Evolutionary conservation across 2,888 invertebrate genomes (phyloP).

Genomic region (Drosophila anomalata): DNA sequence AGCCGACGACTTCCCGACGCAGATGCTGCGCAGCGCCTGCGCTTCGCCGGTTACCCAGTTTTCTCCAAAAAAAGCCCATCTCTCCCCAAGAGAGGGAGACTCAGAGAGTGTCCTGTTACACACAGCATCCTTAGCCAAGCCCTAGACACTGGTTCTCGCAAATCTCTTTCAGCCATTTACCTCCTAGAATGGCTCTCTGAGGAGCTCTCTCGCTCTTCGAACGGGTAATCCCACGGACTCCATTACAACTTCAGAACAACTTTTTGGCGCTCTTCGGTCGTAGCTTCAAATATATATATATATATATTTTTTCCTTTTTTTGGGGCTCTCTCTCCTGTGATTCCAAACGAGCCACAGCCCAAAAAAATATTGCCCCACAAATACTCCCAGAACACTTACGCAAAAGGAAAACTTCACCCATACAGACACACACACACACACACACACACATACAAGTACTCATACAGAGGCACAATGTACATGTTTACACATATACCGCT

Average conservation of each 20-base stretch:
- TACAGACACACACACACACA: slow-evolving; percentile 8
- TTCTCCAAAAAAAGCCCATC: slow-evolving; percentile 21
- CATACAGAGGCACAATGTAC: neutral
- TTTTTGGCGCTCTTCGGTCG: slow-evolving; percentile 24
- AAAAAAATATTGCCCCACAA: slow-evolving; percentile 56
- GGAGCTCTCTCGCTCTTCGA: slow-evolving; percentile 34
- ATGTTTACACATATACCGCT: slow-evolving; percentile 15
- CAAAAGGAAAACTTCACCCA: slow-evolving; percentile 39
- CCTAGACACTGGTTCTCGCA: slow-evolving; percentile 43
- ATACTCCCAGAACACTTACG: slow-evolving; percentile 41
- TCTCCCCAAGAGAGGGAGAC: slow-evolving; percentile 13
- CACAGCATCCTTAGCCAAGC: slow-evolving; percentile 63
- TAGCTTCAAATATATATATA: slow-evolving; percentile 8
- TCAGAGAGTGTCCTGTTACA: slow-evolving; percentile 11
- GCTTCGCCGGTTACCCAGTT: slow-evolving; percentile 64
- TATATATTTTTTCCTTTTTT: slow-evolving; percentile 6
- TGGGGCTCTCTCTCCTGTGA: slow-evolving; percentile 54
- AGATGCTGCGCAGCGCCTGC: slow-evolving; percentile 74
- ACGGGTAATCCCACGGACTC: slow-evolving; percentile 58
- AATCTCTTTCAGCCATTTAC: slow-evolving; percentile 10
- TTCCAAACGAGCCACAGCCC: slow-evolving; percentile 74
- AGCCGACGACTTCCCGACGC: slow-evolving; percentile 32
- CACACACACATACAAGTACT: neutral
- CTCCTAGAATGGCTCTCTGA: slow-evolving; percentile 14
- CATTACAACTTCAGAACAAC: slow-evolving; percentile 57